Evolutionary conservation across 2,797 vertebrate genomes (phyloP).

Genomic region (Pogoniulus pusillus): DNA sequence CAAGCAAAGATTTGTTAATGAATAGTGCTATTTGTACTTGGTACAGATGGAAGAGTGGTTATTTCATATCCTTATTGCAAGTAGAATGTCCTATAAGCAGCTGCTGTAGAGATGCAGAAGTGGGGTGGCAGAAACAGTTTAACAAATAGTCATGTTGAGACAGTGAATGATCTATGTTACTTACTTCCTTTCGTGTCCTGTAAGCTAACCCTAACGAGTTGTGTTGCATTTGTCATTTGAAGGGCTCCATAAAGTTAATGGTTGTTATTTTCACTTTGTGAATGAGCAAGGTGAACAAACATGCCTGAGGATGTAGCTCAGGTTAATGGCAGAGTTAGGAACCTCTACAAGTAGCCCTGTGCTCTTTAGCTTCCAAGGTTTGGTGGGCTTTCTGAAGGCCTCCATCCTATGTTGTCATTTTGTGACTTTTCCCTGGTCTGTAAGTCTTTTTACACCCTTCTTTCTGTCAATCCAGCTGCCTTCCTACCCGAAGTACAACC

Average conservation of each 20-base stretch:
- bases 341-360: neutral
- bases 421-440: neutral
- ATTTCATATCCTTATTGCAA: neutral
- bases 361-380: neutral
- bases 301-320: rapidly evolving
- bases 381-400: neutral
- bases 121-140: neutral
- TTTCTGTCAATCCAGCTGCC: neutral
- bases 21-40: neutral
- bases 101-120: neutral
- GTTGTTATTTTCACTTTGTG: neutral
- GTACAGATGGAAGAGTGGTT: neutral
- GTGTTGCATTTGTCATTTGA: neutral
- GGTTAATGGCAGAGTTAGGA: neutral
- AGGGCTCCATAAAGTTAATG: neutral
- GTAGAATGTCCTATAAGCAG: neutral
- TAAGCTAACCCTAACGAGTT: neutral
- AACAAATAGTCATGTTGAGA: neutral
- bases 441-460: neutral
- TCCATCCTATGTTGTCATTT: neutral
- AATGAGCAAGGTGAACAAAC: neutral
- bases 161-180: neutral
- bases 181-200: neutral
- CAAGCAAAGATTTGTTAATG: neutral
- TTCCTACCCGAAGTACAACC: neutral